These are phyloP conservation scores for Astur gentilis DNA, from an alignment of 2,113 vertebrate genomes.

Conservation along the genomic window DNA sequence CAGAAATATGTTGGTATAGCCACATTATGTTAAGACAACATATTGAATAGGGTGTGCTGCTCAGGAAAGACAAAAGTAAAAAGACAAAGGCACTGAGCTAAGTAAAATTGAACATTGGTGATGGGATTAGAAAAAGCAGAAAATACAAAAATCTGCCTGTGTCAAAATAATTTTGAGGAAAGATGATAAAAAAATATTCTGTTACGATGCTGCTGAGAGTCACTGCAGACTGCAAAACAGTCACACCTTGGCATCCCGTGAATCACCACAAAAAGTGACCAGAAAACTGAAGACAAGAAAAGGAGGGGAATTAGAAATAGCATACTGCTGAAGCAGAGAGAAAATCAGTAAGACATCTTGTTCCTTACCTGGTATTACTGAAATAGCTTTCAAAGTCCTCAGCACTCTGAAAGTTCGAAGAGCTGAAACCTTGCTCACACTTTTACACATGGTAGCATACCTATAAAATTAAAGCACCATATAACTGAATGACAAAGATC, in stretches of 20 bases:
- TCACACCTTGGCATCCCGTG: background rate
- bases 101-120: background rate
- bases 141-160: background rate
- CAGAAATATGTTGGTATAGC: background rate
- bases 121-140: background rate
- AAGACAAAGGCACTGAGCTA: background rate
- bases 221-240: background rate
- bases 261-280: background rate
- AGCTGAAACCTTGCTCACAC: constrained; percentile 70
- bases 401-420: constrained; percentile 90
- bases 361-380: constrained; percentile 91
- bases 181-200: background rate
- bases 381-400: constrained; percentile 92
- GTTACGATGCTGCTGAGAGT: background rate
- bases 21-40: background rate
- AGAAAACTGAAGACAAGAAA: background rate
- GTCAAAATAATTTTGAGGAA: background rate
- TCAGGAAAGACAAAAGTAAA: background rate
- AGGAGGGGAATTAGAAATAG: background rate
- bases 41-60: background rate
- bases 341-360: background rate
- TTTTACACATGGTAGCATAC: background rate
- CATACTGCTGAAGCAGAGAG: background rate
- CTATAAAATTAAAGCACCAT: constrained; percentile 6
- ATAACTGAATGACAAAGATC: background rate